These are phyloP conservation scores for Rhadina sibilatrix DNA, from an alignment of 2,113 vertebrate species.

Conservation along the genomic window DNA sequence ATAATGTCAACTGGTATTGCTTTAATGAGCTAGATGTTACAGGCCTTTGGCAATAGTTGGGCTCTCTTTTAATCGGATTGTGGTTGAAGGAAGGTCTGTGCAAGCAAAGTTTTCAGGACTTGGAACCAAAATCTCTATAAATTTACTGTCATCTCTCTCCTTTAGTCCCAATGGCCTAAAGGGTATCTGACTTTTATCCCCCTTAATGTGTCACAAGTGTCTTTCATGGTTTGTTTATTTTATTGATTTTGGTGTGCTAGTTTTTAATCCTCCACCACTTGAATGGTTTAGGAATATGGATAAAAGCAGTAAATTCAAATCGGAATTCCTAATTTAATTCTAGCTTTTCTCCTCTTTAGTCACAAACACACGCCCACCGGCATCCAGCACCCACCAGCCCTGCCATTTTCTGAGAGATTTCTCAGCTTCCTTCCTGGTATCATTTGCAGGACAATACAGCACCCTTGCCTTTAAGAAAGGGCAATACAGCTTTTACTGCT, in stretches of 20 bases:
- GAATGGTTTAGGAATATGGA: background rate
- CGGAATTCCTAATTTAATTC: background rate
- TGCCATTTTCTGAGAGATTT: background rate
- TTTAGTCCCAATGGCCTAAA: background rate
- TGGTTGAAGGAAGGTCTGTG: background rate
- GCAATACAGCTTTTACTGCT: background rate
- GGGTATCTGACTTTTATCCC: background rate
- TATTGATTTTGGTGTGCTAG: background rate
- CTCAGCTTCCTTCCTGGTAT: conserved; percentile 11
- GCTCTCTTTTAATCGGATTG: background rate
- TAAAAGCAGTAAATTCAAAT: background rate
- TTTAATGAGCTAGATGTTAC: conserved; percentile 18
- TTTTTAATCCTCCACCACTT: background rate
- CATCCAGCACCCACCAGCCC: background rate
- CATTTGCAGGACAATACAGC: background rate
- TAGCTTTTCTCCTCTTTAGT: background rate
- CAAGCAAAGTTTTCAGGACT: background rate
- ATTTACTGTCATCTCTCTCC: background rate
- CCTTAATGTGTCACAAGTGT: background rate
- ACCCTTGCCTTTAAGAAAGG: background rate
- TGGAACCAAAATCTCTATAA: background rate
- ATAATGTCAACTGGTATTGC: conserved; percentile 11
- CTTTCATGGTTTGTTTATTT: conserved; percentile 1
- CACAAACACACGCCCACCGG: background rate
- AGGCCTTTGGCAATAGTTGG: background rate